A percentile compares a stretch with the other conserved stretches of the same genome.
Conservation (phyloP, 2,888 invertebrate genomes). For the Amphipoea lucens region DNA sequence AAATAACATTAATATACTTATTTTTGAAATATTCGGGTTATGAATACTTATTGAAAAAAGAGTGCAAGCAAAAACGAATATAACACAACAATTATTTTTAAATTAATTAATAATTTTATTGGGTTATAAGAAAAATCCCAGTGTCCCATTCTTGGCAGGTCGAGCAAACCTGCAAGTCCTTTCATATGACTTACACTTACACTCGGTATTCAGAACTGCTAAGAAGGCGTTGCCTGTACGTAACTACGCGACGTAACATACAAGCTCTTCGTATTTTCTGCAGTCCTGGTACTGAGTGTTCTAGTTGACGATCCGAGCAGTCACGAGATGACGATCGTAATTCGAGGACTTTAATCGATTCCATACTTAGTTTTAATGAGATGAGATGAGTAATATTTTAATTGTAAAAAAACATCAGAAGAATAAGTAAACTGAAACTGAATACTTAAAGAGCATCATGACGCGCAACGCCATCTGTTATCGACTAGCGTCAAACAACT, state of each 20-base stretch:
- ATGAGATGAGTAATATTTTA: constrained; percentile 61
- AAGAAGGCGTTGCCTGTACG: constrained; percentile 69
- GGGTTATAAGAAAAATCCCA: constrained; percentile 55
- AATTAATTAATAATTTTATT: constrained; percentile 31
- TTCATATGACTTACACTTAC: constrained; percentile 77
- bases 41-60: neutral
- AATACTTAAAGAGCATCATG: constrained; percentile 45
- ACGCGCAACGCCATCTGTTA: constrained; percentile 84
- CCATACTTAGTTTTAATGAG: constrained; percentile 61
- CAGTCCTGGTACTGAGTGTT: constrained; percentile 86
- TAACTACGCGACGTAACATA: constrained; percentile 56
- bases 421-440: constrained; percentile 51
- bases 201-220: constrained; percentile 75
- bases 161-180: constrained; percentile 71
- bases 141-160: constrained; percentile 59
- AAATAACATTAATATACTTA: constrained; percentile 7
- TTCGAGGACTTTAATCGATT: constrained; percentile 70
- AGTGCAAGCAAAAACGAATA: constrained; percentile 12
- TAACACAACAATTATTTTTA: neutral
- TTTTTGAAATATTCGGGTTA: neutral
- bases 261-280: constrained; percentile 75
- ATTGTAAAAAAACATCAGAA: constrained; percentile 49
- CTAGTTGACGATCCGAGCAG: constrained; percentile 89
- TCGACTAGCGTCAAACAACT: constrained; percentile 75
- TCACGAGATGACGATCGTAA: constrained; percentile 79